Evolutionary conservation across 1,140 invertebrate species (phyloP).

Genomic region (Drosophila tsacasi): DNA sequence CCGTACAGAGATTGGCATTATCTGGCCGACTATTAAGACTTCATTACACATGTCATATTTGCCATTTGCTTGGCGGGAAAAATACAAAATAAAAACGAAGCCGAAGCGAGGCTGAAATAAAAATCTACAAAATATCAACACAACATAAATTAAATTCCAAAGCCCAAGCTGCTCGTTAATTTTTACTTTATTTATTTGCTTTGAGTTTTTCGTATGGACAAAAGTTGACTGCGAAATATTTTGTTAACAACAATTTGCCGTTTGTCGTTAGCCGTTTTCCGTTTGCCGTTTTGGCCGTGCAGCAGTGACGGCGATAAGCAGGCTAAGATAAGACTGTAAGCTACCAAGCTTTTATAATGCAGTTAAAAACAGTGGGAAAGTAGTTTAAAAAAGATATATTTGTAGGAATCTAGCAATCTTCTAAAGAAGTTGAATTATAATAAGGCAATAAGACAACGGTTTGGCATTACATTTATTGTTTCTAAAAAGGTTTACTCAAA

Average conservation of each 20-base stretch:
- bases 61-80: conserved; percentile 45
- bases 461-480: no score
- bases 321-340: conserved; percentile 57
- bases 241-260: conserved; percentile 76
- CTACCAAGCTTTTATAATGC: conserved; percentile 47
- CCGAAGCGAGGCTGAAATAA: conserved; percentile 9
- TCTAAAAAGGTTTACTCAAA: no score
- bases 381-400: neutral
- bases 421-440: neutral
- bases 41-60: conserved; percentile 83
- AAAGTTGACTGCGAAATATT: conserved; percentile 69
- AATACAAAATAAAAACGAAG: conserved; percentile 6
- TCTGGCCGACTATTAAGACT: conserved; percentile 76
- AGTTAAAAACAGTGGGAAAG: conserved; percentile 22
- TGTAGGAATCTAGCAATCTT: no score
- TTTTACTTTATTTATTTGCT: conserved; percentile 44
- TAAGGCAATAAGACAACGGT: no score
- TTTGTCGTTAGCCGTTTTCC: conserved; percentile 51
- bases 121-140: conserved; percentile 34
- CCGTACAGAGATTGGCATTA: conserved; percentile 59
- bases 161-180: conserved; percentile 66
- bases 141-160: conserved; percentile 69
- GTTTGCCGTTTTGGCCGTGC: conserved; percentile 29
- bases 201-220: conserved; percentile 26
- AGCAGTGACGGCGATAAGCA: conserved; percentile 64